phyloP scores from a whole-genome alignment of 2,888 invertebrate species.

The Fragum sueziense region DNA sequence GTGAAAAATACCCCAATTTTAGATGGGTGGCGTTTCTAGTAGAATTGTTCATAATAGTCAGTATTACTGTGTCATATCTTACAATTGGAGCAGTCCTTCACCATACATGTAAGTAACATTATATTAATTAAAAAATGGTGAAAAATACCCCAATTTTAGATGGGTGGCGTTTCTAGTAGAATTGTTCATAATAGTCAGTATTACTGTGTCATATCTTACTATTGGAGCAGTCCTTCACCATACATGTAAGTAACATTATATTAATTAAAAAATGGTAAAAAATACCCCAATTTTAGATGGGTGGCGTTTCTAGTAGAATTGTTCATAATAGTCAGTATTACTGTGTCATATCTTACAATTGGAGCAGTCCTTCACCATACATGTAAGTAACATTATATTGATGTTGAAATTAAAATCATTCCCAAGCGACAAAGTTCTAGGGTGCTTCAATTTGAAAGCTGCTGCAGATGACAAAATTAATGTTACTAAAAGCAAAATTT shows the following conservation, averaged over 20 bases:
- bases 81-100: conserved; percentile 80
- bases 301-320: conserved; percentile 78
- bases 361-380: conserved; percentile 81
- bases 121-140: too few species aligned
- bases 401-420: too few species aligned
- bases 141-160: conserved; percentile 72
- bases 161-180: conserved; percentile 80
- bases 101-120: conserved; percentile 80
- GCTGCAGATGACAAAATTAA: too few species aligned
- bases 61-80: conserved; percentile 81
- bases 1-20: conserved; percentile 72
- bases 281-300: conserved; percentile 77
- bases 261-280: too few species aligned
- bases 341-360: conserved; percentile 80
- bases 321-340: conserved; percentile 81
- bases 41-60: conserved; percentile 80
- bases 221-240: conserved; percentile 80
- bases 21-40: conserved; percentile 79
- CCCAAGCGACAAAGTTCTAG: too few species aligned
- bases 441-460: too few species aligned
- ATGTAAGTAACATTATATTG: too few species aligned
- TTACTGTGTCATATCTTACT: conserved; percentile 81
- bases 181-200: conserved; percentile 80
- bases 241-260: conserved; percentile 80
- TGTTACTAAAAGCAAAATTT: too few species aligned